Base-by-base conservation (phyloP, 2,113 vertebrate species). In the Embiotoca jacksoni region DNA sequence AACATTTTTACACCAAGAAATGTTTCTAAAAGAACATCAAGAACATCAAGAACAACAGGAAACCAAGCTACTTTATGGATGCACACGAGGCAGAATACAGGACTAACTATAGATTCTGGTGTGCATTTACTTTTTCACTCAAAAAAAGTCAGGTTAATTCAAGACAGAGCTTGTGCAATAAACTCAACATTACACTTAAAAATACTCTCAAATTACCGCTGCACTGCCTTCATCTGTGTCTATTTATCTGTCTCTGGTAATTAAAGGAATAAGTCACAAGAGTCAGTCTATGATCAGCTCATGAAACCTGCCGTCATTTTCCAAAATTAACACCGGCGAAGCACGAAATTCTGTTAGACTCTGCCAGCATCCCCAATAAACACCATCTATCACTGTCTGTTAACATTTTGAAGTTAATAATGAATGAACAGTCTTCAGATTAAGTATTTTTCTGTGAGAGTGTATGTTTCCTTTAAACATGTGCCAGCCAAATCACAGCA, bases 221-320 rank as follows among this genome's bases (percentile, higher is more conserved):
- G 11, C 3, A 10, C 11, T 58, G 60, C 53, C 39, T 59, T 62
- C 33, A 72, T 59, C 49, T 67, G 14, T 2, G 15, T 57, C 64
- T 72, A 23, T 16, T 14, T 57, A 57, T 69, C 30, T 56, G 2
- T 77, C 35, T 63, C n/a, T 62, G 44, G 35, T 67, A 71, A 84
- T 80, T 70, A 76, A 75, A 77, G 49, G 58, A 64, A 70, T 33
- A 13, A 13, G 13, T 52, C 67, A 64, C 15, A 36, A 10, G 16
- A 78, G 31, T 52, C 13, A 23, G 7, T 36, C 41, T 50, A 23
- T 77, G 15, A 67, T 62, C 55, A 69, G 37, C 11, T 49, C 33
- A 36, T 32, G 32, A 73, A 78, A 35, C 41, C 54, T 46, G 32
- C 23, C 0, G 30, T 67, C 47, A 65, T 33, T 57, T 33, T 58